Evolutionary conservation across 2,888 invertebrate species (phyloP).

Genomic region (Unio delphinus): DNA sequence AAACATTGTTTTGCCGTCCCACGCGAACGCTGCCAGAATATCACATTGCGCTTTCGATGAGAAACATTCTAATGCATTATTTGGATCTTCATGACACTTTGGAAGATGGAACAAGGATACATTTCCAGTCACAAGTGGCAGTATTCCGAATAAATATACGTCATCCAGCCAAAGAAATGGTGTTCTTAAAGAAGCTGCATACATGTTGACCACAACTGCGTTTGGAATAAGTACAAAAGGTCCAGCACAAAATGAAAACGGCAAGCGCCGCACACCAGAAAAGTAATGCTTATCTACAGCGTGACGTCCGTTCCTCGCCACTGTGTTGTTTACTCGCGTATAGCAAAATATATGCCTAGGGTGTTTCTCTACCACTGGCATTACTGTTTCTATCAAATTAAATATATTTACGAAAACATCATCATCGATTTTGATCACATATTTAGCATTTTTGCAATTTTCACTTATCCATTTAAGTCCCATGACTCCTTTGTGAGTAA

Average conservation of each 20-base stretch:
- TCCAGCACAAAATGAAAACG: slow-evolving; percentile 2
- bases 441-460: slow-evolving; percentile 39
- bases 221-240: slow-evolving; percentile 2
- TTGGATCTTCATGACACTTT: neutral
- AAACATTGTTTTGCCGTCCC: no score
- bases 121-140: slow-evolving; percentile 2
- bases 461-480: slow-evolving; percentile 45
- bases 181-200: neutral
- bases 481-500: slow-evolving; percentile 51
- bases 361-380: slow-evolving; percentile 3
- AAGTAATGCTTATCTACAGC: neutral
- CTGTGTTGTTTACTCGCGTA: neutral
- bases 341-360: no score
- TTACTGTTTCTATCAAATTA: slow-evolving; percentile 26
- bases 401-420: slow-evolving; percentile 52
- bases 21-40: no score
- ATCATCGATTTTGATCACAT: slow-evolving; percentile 51
- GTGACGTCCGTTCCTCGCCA: neutral
- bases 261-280: neutral
- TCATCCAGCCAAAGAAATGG: slow-evolving; percentile 9
- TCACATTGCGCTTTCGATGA: no score
- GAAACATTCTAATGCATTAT: no score
- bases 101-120: neutral
- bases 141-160: slow-evolving; percentile 5
- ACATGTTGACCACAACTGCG: neutral